These are phyloP conservation scores for Synergus japonicus DNA, from an alignment of 2,888 invertebrate genomes.

Conservation along the genomic window DNA sequence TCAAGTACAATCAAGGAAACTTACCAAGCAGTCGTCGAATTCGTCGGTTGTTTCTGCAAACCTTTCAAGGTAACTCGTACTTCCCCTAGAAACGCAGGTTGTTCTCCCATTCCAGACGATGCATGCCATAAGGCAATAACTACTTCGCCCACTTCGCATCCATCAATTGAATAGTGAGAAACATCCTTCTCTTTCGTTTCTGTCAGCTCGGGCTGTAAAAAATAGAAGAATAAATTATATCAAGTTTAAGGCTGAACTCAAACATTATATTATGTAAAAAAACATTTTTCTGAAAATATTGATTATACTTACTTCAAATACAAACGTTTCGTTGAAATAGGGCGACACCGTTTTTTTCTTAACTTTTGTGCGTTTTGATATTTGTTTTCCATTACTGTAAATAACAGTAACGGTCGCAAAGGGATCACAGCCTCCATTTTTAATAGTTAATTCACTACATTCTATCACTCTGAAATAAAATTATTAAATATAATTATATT, in stretches of 20 bases:
- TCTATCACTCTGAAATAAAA: conserved; percentile 83
- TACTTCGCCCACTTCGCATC: conserved; percentile 88
- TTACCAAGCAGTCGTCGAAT: conserved; percentile 87
- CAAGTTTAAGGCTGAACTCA: not conserved
- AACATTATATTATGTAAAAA: not conserved
- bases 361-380: conserved; percentile 89
- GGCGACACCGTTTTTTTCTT: conserved; percentile 95
- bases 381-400: conserved; percentile 89
- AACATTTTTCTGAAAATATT: too few species aligned
- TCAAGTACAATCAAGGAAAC: conserved; percentile 56
- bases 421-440: conserved; percentile 94
- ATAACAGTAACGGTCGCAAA: conserved; percentile 89
- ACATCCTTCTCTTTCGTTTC: conserved; percentile 74
- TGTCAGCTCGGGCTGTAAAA: conserved; percentile 67
- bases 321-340: conserved; percentile 91
- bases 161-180: conserved; percentile 76
- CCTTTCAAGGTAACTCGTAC: conserved; percentile 88
- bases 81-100: conserved; percentile 93
- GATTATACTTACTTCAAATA: conserved; percentile 81
- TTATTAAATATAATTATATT: conserved; percentile 22
- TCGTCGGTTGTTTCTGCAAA: conserved; percentile 81
- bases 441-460: conserved; percentile 92
- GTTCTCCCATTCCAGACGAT: conserved; percentile 85
- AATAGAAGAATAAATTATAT: conserved; percentile 20
- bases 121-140: conserved; percentile 93